Conservation (phyloP, 2,113 vertebrate species). For the Acrocephalus kingi region DNA sequence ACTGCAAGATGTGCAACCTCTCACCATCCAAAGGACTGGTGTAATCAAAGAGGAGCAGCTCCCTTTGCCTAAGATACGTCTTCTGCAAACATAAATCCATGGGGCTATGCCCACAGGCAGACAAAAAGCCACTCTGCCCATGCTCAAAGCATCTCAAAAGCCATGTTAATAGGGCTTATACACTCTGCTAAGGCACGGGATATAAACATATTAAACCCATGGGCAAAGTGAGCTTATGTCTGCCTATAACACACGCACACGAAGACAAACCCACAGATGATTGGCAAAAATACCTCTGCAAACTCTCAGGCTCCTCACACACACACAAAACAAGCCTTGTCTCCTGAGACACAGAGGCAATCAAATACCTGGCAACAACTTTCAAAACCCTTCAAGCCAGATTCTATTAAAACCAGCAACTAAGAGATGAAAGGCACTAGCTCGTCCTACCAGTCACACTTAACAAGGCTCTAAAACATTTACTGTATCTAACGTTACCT, state of each 20-base stretch:
- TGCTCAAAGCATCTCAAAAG: constrained; percentile 4
- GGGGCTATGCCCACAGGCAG: background rate
- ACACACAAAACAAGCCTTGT: background rate
- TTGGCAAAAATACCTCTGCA: background rate
- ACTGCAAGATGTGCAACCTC: background rate
- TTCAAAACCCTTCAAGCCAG: constrained; percentile 34
- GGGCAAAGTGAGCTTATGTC: background rate
- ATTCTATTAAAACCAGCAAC: constrained; percentile 36
- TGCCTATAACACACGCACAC: background rate
- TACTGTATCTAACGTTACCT: background rate
- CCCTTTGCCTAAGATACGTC: background rate
- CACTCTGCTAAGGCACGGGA: background rate
- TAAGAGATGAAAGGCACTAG: constrained; percentile 31
- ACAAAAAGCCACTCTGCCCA: background rate
- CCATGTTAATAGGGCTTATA: background rate
- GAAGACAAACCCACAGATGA: background rate
- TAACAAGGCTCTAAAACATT: constrained; percentile 24
- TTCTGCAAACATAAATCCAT: background rate
- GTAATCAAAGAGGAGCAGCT: background rate
- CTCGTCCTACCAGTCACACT: background rate
- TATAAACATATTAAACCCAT: background rate
- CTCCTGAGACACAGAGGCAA: background rate
- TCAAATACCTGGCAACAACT: constrained; percentile 33
- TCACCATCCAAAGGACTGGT: background rate
- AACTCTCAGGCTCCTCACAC: background rate